Percentiles rank a stretch among this genome's conserved stretches.
These are phyloP conservation scores for Gila orcuttii DNA, from an alignment of 2,113 vertebrate genomes.

Conservation along the genomic window DNA sequence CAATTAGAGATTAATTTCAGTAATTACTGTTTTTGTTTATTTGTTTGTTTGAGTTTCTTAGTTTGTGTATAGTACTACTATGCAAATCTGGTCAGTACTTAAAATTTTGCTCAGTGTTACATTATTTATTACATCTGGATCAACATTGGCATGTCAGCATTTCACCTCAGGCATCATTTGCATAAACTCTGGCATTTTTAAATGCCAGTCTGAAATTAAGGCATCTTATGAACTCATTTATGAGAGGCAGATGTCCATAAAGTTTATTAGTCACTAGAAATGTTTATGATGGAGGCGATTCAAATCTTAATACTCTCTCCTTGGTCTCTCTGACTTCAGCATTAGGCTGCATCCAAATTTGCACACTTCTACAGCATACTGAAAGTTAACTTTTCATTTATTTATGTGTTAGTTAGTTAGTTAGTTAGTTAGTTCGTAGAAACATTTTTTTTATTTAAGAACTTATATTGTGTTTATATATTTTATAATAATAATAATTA, in stretches of 20 bases:
- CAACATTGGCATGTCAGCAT: background rate
- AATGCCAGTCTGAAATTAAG: conserved; percentile 54
- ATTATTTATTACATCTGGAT: background rate
- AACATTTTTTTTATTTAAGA: too few species aligned
- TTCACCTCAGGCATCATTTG: conserved; percentile 38
- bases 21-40: background rate
- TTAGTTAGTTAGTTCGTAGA: background rate
- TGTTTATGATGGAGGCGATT: conserved; percentile 14
- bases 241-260: conserved; percentile 44
- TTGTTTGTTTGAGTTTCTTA: too few species aligned
- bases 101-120: background rate
- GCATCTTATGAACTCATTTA: conserved; percentile 33
- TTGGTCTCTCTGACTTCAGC: background rate
- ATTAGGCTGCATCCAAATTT: background rate
- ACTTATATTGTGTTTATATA: background rate
- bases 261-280: conserved; percentile 32
- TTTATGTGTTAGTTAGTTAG: background rate
- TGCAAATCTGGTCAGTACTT: background rate
- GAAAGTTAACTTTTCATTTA: background rate
- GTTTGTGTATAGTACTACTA: background rate
- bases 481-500: too few species aligned
- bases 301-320: background rate
- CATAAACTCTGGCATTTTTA: conserved; percentile 41
- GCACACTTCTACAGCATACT: background rate
- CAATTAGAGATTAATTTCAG: background rate